These are phyloP conservation scores for Malurus leucopterus DNA, from an alignment of 2,797 vertebrate genomes.

Conservation along the genomic window DNA sequence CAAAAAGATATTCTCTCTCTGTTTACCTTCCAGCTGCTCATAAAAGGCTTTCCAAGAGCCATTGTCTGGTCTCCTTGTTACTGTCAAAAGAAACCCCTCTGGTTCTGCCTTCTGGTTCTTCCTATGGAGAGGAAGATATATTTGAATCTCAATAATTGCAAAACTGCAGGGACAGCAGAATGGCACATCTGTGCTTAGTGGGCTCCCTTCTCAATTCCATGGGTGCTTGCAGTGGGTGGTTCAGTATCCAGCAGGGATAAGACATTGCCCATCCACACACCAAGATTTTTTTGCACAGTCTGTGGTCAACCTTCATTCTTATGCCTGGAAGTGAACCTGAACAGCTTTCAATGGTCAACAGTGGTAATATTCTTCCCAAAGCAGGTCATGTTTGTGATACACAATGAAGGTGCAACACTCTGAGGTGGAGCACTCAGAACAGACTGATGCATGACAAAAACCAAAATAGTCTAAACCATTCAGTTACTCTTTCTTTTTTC, in stretches of 20 bases:
- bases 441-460: not conserved
- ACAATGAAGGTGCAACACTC: not conserved
- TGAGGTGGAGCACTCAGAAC: not conserved
- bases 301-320: not conserved
- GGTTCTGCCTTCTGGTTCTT: not conserved
- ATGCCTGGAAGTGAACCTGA: not conserved
- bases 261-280: rapidly evolving
- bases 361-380: not conserved
- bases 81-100: not conserved
- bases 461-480: not conserved
- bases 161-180: not conserved
- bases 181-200: not conserved
- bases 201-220: not conserved
- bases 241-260: not conserved
- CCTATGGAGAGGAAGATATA: not conserved
- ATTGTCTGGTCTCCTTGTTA: not conserved
- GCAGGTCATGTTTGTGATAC: not conserved
- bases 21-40: not conserved
- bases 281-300: not conserved
- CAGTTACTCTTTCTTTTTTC: not conserved
- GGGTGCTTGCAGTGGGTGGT: rapidly evolving
- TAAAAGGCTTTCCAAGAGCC: not conserved
- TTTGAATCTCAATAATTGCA: not conserved
- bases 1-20: not conserved
- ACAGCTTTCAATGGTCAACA: not conserved